phyloP scores from a whole-genome alignment of 2,888 invertebrate species.

The Hoplodrina blanda region DNA sequence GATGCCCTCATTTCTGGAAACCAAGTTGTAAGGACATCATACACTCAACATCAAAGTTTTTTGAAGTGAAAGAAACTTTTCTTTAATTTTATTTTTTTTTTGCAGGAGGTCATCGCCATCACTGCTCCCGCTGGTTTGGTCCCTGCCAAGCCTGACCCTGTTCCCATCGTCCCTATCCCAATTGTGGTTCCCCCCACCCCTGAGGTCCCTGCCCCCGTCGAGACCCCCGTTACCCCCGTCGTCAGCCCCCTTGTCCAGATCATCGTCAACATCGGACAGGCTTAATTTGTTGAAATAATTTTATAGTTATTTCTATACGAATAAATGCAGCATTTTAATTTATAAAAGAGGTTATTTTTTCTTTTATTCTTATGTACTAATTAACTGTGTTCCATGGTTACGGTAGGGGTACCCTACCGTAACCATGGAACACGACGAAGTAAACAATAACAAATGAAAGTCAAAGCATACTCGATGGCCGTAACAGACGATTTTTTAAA shows the following conservation, averaged over 20 bases:
- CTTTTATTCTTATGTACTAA: not conserved
- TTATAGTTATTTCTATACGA: constrained; percentile 18
- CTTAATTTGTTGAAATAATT: constrained; percentile 31
- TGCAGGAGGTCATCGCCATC: constrained; percentile 57
- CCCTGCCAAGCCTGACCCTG: constrained; percentile 60
- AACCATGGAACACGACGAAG: too few relatives aligned
- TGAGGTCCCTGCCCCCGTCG: constrained; percentile 46
- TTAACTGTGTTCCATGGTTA: too few relatives aligned
- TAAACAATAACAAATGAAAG: too few relatives aligned
- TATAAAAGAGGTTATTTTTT: not conserved
- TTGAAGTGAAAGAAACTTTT: too few relatives aligned
- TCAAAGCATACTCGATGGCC: too few relatives aligned
- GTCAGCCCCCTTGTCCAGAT: constrained; percentile 69
- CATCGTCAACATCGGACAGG: constrained; percentile 67
- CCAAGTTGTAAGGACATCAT: constrained; percentile 51
- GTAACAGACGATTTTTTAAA: too few relatives aligned
- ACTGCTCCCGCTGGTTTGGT: constrained; percentile 63
- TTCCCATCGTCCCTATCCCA: constrained; percentile 41
- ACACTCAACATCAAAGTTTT: not conserved
- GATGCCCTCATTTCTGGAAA: constrained; percentile 53
- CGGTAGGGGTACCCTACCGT: too few relatives aligned
- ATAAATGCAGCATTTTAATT: constrained; percentile 17
- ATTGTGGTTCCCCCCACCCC: constrained; percentile 41
- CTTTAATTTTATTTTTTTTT: constrained; percentile 1
- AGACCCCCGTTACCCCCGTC: constrained; percentile 41